Conservation (phyloP, 2,888 invertebrate genomes). For the Mamestra brassicae region DNA sequence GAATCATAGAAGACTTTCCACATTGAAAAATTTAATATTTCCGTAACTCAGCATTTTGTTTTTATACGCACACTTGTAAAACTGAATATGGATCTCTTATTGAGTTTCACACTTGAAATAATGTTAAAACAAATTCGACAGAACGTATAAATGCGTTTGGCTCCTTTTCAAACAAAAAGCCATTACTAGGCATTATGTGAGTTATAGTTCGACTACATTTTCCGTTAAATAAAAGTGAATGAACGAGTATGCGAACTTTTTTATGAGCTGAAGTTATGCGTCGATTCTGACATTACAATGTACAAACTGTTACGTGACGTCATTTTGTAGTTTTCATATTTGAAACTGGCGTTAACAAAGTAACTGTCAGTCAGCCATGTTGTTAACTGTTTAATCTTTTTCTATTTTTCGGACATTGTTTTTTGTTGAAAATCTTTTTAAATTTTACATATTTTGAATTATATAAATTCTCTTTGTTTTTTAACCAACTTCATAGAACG, state of each 20-base stretch:
- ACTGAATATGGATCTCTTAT: constrained; percentile 19
- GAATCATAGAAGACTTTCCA: not conserved
- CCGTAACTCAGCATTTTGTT: not conserved
- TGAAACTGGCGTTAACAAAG: constrained; percentile 22
- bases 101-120: constrained; percentile 45
- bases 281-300: constrained; percentile 39
- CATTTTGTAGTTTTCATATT: constrained; percentile 34
- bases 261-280: constrained; percentile 50
- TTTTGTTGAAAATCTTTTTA: not conserved
- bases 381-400: constrained; percentile 15
- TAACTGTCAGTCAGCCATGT: constrained; percentile 23
- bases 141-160: constrained; percentile 56
- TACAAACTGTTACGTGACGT: constrained; percentile 39
- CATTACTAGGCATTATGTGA: constrained; percentile 62
- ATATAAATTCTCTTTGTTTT: not conserved
- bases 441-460: not conserved
- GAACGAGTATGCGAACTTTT: constrained; percentile 52
- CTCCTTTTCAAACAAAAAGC: constrained; percentile 64
- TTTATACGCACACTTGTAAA: not conserved
- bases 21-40: not conserved
- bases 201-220: constrained; percentile 56
- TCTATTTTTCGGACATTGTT: not conserved
- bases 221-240: constrained; percentile 62
- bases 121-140: constrained; percentile 61
- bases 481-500: too few relatives aligned